A percentile compares a stretch with the other conserved stretches of the same genome.
phyloP scores from a whole-genome alignment of 2,113 vertebrate genomes.

The Maylandia zebra region DNA sequence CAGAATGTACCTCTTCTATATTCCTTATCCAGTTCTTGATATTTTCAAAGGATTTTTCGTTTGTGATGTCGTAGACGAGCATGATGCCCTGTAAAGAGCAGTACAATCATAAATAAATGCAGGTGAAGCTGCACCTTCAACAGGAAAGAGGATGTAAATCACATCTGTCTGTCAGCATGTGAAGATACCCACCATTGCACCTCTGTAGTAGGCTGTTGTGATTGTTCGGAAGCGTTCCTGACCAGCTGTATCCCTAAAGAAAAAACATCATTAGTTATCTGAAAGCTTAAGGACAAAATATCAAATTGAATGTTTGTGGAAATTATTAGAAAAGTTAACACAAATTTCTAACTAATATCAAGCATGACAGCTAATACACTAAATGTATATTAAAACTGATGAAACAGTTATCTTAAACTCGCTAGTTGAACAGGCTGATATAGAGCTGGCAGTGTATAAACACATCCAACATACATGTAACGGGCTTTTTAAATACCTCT shows the following conservation, averaged over 20 bases:
- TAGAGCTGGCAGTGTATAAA: neutral
- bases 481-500: neutral
- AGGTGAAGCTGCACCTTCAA: neutral
- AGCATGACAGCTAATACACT: neutral
- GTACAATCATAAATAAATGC: neutral
- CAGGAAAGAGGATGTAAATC: neutral
- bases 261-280: neutral
- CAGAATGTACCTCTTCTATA: conserved; percentile 84
- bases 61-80: conserved; percentile 97
- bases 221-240: conserved; percentile 95
- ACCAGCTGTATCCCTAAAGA: conserved; percentile 87
- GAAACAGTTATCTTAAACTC: neutral
- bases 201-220: conserved; percentile 94
- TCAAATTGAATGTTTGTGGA: neutral
- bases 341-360: neutral
- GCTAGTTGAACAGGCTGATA: neutral
- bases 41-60: conserved; percentile 94
- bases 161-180: neutral
- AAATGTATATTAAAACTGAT: neutral
- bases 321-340: neutral
- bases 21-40: conserved; percentile 98
- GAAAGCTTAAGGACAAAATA: neutral
- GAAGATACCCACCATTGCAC: conserved; percentile 82
- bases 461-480: neutral
- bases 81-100: conserved; percentile 81